Conservation (phyloP, 30 jellyfish, hydroid and myxozoan genomes). For the Mastigias papua region DNA sequence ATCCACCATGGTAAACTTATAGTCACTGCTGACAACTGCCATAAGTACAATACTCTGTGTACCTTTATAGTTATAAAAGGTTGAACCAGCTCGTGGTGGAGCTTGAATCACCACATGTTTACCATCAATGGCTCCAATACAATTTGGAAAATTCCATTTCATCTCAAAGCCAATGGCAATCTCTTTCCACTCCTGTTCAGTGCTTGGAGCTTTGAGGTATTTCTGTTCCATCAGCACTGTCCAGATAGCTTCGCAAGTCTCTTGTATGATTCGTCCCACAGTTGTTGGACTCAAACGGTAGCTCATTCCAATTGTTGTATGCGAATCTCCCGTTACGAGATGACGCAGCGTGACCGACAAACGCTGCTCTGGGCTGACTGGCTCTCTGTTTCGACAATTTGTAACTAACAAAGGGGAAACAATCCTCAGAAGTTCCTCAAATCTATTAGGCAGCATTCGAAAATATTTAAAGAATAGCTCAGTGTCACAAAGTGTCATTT, state of each 20-base stretch:
- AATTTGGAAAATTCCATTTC: conserved; percentile 47
- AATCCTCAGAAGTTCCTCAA: too few species aligned
- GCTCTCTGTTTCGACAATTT: conserved; percentile 7
- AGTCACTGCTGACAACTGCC: conserved; percentile 24
- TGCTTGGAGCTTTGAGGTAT: conserved; percentile 7
- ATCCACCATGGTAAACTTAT: conserved; percentile 30
- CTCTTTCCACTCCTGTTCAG: conserved; percentile 30
- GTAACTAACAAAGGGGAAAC: too few species aligned
- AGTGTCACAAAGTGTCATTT: too few species aligned
- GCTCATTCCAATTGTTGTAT: conserved; percentile 3
- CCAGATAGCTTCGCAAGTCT: conserved; percentile 15
- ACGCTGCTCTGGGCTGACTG: conserved; percentile 39
- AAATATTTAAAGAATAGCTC: too few species aligned
- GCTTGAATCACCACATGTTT: conserved; percentile 63
- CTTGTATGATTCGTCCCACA: conserved; percentile 9
- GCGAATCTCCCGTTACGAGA: conserved; percentile 47
- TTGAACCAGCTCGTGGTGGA: conserved; percentile 47
- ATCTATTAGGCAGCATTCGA: too few species aligned
- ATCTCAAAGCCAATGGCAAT: neutral
- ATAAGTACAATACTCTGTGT: conserved; percentile 31
- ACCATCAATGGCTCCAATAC: conserved; percentile 51
- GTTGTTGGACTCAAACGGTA: conserved; percentile 1
- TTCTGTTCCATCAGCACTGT: neutral
- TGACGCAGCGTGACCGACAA: conserved; percentile 35
- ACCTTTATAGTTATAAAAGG: conserved; percentile 38